Conservation (phyloP, 2,113 vertebrate genomes). For the Tylochromis polylepis region DNA sequence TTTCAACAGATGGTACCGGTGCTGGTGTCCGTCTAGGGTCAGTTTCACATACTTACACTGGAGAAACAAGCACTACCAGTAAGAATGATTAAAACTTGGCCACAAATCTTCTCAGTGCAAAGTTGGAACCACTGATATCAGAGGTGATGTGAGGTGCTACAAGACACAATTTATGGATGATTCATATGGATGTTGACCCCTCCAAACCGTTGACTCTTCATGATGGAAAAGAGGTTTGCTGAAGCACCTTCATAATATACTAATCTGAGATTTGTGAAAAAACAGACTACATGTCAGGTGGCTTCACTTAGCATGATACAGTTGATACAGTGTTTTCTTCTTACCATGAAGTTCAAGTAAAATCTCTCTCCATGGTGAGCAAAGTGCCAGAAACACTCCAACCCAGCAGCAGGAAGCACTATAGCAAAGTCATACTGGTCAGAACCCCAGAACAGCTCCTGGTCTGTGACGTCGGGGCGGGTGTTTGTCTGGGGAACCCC, state of each 20-base stretch:
- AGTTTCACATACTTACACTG: neutral
- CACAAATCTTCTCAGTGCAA: too few relatives aligned
- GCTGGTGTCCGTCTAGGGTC: fast-evolving
- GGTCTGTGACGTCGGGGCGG: conserved; percentile 43
- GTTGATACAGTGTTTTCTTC: neutral
- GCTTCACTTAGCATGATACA: neutral
- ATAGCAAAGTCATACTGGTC: conserved; percentile 87
- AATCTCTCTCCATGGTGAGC: conserved; percentile 80
- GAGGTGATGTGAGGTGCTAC: neutral
- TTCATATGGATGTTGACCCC: too few relatives aligned
- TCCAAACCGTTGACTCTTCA: too few relatives aligned
- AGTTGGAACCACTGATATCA: neutral
- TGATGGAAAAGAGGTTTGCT: too few relatives aligned
- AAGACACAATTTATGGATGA: neutral
- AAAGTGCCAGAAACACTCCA: conserved; percentile 92
- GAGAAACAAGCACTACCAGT: neutral
- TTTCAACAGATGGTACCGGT: neutral
- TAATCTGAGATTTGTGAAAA: too few relatives aligned
- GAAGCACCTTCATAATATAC: too few relatives aligned
- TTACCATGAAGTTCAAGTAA: conserved; percentile 89
- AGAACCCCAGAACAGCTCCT: conserved; percentile 73
- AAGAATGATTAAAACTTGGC: neutral
- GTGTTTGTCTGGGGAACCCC: conserved; percentile 61
- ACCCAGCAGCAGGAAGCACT: conserved; percentile 60
- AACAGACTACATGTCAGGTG: neutral